A percentile compares a stretch with the other conserved stretches of the same genome.
Evolutionary conservation across 2,888 invertebrate species (phyloP).

Genomic region (Margaritifera margaritifera): DNA sequence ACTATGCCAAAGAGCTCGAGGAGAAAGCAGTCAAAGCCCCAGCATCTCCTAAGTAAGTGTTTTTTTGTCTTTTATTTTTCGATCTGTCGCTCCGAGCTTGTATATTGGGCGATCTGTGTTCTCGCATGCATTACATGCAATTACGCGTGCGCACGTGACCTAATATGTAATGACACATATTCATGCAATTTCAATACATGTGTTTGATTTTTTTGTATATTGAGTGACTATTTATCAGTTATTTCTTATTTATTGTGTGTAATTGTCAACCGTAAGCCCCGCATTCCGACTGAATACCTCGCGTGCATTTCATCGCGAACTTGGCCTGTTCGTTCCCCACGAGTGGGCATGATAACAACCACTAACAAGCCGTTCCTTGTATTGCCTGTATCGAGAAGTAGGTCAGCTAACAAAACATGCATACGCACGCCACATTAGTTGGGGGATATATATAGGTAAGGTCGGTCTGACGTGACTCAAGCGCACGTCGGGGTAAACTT

Average conservation of each 20-base stretch:
- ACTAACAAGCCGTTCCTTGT: no score
- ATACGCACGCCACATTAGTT: no score
- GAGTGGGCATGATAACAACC: no score
- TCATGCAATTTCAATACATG: background rate
- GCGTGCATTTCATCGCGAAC: conserved; percentile 19
- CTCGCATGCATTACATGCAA: conserved; percentile 58
- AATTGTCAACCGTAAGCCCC: no score
- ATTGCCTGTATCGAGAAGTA: no score
- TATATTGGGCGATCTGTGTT: conserved; percentile 46
- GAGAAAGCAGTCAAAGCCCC: conserved; percentile 64
- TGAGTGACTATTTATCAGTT: no score
- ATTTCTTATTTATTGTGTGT: no score
- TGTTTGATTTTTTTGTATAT: background rate
- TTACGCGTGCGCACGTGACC: conserved; percentile 63
- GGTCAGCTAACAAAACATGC: no score
- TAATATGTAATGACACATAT: conserved; percentile 4
- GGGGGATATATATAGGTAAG: no score
- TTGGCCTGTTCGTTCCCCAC: no score
- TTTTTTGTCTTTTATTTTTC: conserved; percentile 14
- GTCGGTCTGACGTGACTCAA: no score
- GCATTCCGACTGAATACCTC: conserved; percentile 26
- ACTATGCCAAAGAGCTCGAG: conserved; percentile 58
- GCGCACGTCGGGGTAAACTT: no score
- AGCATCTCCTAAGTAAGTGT: conserved; percentile 57
- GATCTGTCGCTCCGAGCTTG: conserved; percentile 3